Conservation (phyloP, 1,140 invertebrate species). For the Magallana ariakensis region DNA sequence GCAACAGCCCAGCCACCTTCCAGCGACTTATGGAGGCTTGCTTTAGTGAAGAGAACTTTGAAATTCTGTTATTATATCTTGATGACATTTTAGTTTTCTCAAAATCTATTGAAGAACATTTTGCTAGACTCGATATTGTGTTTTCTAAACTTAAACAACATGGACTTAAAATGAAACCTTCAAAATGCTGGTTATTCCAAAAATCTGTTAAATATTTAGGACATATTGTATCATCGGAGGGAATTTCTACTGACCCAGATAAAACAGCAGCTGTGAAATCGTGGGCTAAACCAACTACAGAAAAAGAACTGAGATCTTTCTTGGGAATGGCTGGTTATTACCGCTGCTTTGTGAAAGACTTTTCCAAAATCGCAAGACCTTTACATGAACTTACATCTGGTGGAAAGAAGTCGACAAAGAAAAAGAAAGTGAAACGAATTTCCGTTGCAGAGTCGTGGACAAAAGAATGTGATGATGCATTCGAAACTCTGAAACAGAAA, state of each 20-base stretch:
- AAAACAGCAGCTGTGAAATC: conserved; percentile 61
- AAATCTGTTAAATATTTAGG: conserved; percentile 47
- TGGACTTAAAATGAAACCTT: conserved; percentile 48
- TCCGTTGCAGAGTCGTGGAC: conserved; percentile 36
- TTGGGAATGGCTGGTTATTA: conserved; percentile 53
- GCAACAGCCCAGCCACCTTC: conserved; percentile 40
- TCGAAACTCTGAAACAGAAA: conserved; percentile 56
- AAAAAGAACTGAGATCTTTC: conserved; percentile 67
- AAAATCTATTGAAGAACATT: background rate
- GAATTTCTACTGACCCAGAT: conserved; percentile 66
- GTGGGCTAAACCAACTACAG: conserved; percentile 63
- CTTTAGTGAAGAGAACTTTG: conserved; percentile 47
- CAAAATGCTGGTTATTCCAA: conserved; percentile 50
- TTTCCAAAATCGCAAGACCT: conserved; percentile 45
- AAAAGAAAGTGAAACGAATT: background rate
- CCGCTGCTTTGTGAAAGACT: conserved; percentile 42
- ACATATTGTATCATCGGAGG: conserved; percentile 57
- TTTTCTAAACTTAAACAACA: conserved; percentile 43
- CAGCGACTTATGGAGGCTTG: conserved; percentile 44
- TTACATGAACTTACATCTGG: conserved; percentile 41
- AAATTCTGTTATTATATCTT: conserved; percentile 57
- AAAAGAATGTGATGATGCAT: conserved; percentile 34
- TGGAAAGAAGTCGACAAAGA: conserved; percentile 30
- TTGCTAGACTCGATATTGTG: background rate
- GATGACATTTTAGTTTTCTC: conserved; percentile 45